These are phyloP conservation scores for Xanthia togata DNA, from an alignment of 2,888 invertebrate genomes.

Conservation along the genomic window DNA sequence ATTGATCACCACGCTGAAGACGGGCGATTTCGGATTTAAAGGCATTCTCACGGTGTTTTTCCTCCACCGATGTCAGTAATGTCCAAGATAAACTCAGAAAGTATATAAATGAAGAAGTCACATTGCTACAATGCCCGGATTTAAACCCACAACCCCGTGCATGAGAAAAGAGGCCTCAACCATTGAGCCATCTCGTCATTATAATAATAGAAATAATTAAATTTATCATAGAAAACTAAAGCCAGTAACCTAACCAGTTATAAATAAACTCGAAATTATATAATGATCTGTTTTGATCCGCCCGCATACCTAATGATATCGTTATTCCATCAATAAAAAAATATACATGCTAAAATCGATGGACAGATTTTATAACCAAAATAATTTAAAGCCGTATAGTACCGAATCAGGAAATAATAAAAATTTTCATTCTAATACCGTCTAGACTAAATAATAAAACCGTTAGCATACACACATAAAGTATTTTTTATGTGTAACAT, in stretches of 20 bases:
- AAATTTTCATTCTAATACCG: conserved; percentile 30
- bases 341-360: conserved; percentile 25
- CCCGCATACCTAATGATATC: conserved; percentile 21
- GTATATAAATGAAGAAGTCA: too few relatives aligned
- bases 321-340: conserved; percentile 35
- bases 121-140: too few relatives aligned
- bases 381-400: conserved; percentile 36
- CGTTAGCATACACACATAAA: conserved; percentile 41
- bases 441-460: conserved; percentile 58
- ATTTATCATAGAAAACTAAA: not conserved
- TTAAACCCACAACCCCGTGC: too few relatives aligned
- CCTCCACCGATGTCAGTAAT: too few relatives aligned
- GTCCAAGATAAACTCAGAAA: too few relatives aligned
- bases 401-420: conserved; percentile 56
- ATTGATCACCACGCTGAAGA: too few relatives aligned
- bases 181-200: too few relatives aligned
- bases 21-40: too few relatives aligned
- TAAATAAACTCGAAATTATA: conserved; percentile 19
- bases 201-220: not conserved
- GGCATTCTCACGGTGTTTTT: too few relatives aligned
- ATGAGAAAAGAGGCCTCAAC: too few relatives aligned
- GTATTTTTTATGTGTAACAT: not conserved
- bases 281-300: conserved; percentile 29
- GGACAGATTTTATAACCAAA: conserved; percentile 25
- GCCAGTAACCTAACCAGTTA: conserved; percentile 10